phyloP scores from a whole-genome alignment of 2,113 vertebrate species.

The Catharus minimus region DNA sequence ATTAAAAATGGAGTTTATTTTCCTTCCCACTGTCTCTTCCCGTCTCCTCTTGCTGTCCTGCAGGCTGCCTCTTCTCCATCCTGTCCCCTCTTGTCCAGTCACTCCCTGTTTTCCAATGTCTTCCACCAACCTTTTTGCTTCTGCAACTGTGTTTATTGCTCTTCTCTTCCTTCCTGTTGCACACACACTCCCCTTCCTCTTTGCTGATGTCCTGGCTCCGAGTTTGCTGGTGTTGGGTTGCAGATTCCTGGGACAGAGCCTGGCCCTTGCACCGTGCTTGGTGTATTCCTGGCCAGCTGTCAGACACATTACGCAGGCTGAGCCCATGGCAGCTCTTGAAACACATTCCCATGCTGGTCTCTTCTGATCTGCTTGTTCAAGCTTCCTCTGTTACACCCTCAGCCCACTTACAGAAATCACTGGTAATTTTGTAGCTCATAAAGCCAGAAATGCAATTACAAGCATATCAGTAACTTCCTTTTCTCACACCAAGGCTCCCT shows the following conservation, averaged over 20 bases:
- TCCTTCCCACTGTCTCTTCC: neutral
- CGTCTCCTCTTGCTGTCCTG: neutral
- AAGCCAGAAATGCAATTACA: neutral
- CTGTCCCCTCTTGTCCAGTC: neutral
- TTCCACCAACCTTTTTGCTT: neutral
- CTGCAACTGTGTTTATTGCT: neutral
- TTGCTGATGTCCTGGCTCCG: neutral
- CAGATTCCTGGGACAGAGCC: neutral
- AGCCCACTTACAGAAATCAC: neutral
- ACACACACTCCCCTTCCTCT: neutral
- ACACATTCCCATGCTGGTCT: neutral
- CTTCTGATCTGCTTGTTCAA: neutral
- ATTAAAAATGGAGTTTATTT: neutral
- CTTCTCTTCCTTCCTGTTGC: constrained; percentile 4
- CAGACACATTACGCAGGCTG: neutral
- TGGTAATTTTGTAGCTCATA: neutral
- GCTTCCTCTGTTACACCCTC: constrained; percentile 12
- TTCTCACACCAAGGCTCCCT: neutral
- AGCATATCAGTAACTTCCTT: neutral
- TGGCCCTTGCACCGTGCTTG: neutral
- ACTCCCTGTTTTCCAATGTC: neutral
- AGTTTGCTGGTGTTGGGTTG: neutral
- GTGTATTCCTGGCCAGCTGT: neutral
- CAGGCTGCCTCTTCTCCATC: neutral
- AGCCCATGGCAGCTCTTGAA: neutral